Evolutionary conservation across 2,888 invertebrate species (phyloP), one percentile per base, ranked within the genome.

Genomic region (Neoascia interrupta): DNA sequence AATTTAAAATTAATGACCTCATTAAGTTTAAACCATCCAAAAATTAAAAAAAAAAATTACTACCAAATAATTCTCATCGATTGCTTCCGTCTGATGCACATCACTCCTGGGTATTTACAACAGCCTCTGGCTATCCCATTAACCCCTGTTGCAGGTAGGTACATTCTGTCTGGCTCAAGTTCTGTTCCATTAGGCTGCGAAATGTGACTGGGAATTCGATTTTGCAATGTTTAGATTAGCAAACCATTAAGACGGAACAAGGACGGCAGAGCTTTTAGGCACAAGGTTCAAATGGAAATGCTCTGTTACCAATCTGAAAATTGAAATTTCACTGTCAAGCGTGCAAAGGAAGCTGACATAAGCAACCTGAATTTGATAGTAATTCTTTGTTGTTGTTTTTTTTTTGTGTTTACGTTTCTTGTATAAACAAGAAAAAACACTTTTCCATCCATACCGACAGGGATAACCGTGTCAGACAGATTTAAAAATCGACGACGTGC

Each of bases 271-370:
- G 8, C 45, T 15, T 3, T 15, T n/a, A 21, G 0, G 34, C 21
- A 10, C 37, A 34, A 10, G 15, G 11, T 34, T 41, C 41, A 23
- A 68, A 61, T 75, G 68, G 68, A 74, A 66, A 66, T 74, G 60
- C 39, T 18, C 53, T 53, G 53, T 39, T 47, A 39, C 23, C 21
- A 47, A 54, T 47, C 39, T 23, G n/a, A 54, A 61, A 68, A 74
- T 68, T 61, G 54, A 56, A 64, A 61, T 61, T 75, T 43, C 74
- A 58, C 15, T 61, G 61, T 68, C 74, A 75, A 23, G 41, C 31
- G 61, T 5, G 23, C 31, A 37, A 19, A 1, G 31, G 5, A 53
- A 16, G n/a, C n/a, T n/a, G 13, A 18, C 15, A 18, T 11, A n/a
- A 54, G 37, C 18, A 41, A 11, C n/a, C n/a, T n/a, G 23, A 6